Base-by-base conservation (phyloP, 92 coral and sea anemone genomes). In the Bergia sp. region DNA sequence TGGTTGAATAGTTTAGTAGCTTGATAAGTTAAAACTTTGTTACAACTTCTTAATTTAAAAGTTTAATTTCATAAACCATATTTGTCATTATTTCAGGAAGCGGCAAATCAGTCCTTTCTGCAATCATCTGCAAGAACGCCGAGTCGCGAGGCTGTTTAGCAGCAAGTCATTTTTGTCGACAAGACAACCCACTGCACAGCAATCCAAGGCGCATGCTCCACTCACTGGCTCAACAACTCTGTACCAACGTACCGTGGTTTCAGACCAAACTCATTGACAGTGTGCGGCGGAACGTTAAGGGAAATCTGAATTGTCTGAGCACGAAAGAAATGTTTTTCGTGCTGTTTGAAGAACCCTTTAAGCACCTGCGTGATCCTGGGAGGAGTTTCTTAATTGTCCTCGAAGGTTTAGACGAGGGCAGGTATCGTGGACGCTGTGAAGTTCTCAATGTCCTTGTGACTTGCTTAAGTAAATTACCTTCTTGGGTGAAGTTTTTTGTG, bases 51-150 rank as follows among this genome's bases (percentile, higher is more conserved):
- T 3, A 61, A 61, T 1, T 61, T 23, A 79, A 10, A 11, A 53
- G 15, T 53, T 2, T 1, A 50, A 11, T 6, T 1, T 9, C 13
- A 53, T 11, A 53, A 11, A 18, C 2, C 58, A 11, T 53, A 20
- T 42, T 12, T 42, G 55, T 67, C 45, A 5, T 23, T 23, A 23
- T 44, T 88, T 64, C 73, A 77, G 91, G 91, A 58, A 88, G 79
- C 74, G 91, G 91, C 45, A 88, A 88, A 71, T 88, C 91, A 2
- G 91, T 88, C 7, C 81, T 88, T 72, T 74, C 91, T 43, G 91
- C 91, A 49, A 87, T 80, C 15, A 41, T 88, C 49, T 88, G 87
- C 76, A 88, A 88, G 77, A 74, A 85, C 37, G 81, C 80, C 0
- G 87, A 81, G 72, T 23, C 74, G 61, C n/a, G 78, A 83, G 87